A percentile compares a stretch with the other conserved stretches of the same genome.
These are phyloP conservation scores for Idaea biselata DNA, from an alignment of 2,888 invertebrate genomes.

Conservation along the genomic window DNA sequence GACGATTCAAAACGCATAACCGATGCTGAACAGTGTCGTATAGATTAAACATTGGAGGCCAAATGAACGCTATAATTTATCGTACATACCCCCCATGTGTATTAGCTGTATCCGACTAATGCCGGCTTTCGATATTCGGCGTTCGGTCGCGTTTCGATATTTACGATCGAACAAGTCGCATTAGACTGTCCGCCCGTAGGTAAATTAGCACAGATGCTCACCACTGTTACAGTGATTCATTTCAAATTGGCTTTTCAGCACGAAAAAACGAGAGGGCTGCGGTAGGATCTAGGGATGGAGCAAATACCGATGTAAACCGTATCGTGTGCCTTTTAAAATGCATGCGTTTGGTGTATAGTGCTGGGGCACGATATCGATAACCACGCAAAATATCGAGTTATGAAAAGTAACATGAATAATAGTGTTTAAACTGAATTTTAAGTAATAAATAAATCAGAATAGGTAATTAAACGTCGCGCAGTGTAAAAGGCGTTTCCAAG, in stretches of 20 bases:
- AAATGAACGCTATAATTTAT: conserved; percentile 81
- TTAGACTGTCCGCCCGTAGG: conserved; percentile 80
- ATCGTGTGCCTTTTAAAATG: conserved; percentile 48
- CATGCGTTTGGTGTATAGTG: conserved; percentile 33
- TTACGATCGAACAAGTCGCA: conserved; percentile 76
- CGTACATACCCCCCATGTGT: conserved; percentile 75
- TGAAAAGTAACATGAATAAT: conserved; percentile 16
- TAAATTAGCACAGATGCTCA: conserved; percentile 81
- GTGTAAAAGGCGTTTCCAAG: conserved; percentile 57
- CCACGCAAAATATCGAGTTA: neutral
- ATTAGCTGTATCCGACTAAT: conserved; percentile 81
- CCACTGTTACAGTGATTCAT: conserved; percentile 79
- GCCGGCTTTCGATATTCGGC: conserved; percentile 80
- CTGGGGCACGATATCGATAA: conserved; percentile 23
- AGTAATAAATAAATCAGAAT: conserved; percentile 56
- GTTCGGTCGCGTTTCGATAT: conserved; percentile 76
- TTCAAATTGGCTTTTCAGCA: conserved; percentile 80
- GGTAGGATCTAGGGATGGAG: conserved; percentile 68
- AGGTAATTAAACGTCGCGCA: conserved; percentile 62
- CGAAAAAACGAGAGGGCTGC: conserved; percentile 65
- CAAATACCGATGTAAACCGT: conserved; percentile 73
- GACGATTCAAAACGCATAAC: conserved; percentile 53
- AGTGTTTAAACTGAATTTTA: conserved; percentile 32
- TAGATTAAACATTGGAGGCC: conserved; percentile 79
- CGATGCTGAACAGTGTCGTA: conserved; percentile 59